These are phyloP conservation scores for Clarias fuscus DNA, from an alignment of 2,797 vertebrate genomes.

Conservation along the genomic window DNA sequence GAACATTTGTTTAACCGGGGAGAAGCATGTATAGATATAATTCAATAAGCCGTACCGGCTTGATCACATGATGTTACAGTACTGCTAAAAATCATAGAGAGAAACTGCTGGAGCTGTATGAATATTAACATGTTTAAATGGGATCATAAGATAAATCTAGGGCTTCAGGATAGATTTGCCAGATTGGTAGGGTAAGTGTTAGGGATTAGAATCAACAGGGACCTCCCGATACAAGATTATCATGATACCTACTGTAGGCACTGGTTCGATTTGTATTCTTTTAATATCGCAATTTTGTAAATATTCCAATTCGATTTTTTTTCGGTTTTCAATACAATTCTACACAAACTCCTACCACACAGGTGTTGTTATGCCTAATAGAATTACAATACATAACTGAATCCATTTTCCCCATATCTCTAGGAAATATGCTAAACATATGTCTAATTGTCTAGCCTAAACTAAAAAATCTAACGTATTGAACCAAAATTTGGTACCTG, in stretches of 20 bases:
- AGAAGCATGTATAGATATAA: not conserved
- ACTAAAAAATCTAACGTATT: not conserved
- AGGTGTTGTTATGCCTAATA: no score
- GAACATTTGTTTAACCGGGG: not conserved
- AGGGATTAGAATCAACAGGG: no score
- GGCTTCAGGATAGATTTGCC: not conserved
- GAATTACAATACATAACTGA: no score
- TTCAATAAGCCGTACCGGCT: not conserved
- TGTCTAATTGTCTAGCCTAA: not conserved
- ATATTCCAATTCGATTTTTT: no score
- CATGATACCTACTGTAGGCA: no score
- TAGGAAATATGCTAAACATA: not conserved
- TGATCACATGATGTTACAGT: not conserved
- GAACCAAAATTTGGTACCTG: conserved; percentile 10
- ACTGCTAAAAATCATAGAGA: not conserved
- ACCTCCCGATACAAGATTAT: no score
- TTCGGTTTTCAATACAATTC: no score
- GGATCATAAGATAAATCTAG: not conserved
- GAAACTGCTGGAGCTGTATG: not conserved
- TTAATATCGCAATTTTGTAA: no score
- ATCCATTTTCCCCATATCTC: no score
- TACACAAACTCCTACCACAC: no score
- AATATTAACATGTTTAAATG: not conserved
- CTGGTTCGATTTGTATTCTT: no score
- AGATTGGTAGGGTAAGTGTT: not conserved